phyloP scores from a whole-genome alignment of 2,113 vertebrate genomes.

The Pituophis catenifer region DNA sequence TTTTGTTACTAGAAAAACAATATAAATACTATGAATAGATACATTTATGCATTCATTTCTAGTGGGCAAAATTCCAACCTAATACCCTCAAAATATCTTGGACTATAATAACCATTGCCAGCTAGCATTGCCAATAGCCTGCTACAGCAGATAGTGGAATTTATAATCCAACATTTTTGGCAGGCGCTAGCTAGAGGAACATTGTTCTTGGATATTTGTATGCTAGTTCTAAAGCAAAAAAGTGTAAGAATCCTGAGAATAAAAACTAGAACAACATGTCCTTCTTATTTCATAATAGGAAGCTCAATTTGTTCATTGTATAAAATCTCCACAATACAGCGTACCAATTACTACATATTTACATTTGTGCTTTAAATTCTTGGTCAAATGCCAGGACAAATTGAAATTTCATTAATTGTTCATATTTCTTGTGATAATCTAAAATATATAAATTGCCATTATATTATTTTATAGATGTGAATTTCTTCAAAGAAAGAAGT shows the following conservation, averaged over 20 bases:
- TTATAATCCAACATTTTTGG: not conserved
- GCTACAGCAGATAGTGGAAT: not conserved
- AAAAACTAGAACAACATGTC: not conserved
- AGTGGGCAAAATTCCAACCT: not conserved
- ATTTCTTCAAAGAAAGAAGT: slow-evolving; percentile 59
- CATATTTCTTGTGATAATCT: not conserved
- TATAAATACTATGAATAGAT: not conserved
- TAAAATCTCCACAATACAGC: not conserved
- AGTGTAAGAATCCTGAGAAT: not conserved
- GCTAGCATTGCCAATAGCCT: not conserved
- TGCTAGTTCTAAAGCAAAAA: not conserved
- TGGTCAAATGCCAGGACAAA: not conserved
- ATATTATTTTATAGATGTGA: slow-evolving; percentile 48
- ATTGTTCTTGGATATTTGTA: not conserved
- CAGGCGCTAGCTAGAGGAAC: not conserved
- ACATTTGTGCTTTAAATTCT: not conserved
- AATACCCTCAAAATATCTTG: not conserved
- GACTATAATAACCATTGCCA: not conserved
- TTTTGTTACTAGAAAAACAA: not conserved
- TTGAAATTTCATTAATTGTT: not conserved
- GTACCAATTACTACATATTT: not conserved
- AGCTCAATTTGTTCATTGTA: not conserved
- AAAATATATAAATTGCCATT: not conserved
- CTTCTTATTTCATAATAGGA: not conserved
- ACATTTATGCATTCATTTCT: not conserved